Evolutionary conservation across 2,888 invertebrate genomes (phyloP), one percentile per base, ranked within the genome.

Genomic region (Drosophila mimetica): DNA sequence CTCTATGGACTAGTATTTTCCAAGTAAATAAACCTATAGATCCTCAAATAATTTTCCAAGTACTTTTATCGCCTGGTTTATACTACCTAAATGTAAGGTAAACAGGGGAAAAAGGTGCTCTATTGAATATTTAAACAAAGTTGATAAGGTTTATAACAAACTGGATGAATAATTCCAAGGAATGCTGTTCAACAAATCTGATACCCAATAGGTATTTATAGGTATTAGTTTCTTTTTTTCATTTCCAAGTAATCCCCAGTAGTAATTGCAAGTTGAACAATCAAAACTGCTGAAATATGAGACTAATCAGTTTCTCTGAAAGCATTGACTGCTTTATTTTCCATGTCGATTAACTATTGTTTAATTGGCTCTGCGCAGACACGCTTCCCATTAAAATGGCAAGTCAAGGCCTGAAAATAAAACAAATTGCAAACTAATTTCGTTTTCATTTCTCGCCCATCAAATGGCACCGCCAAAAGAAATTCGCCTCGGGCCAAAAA

Each of bases 371-470:
- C 36, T 46, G 39, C 22, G 22, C 61, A 30, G 39, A 32, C 60
- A 60, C 60, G 59, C 60, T 58, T 8, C 41, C 16, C 22, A 63
- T 48, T 50, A 28, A 48, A 36, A 46, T 30, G 22, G 36, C 13
- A 22, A 60, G 28, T 58, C 42, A 32, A 9, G 42, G 18, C 25
- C 39, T 22, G 20, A 4, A 25, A 58, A 61, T 61, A 32, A 61
- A 47, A 59, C 59, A 63, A 61, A 63, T 63, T 64, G 44, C 65
- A 44, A 61, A 54, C 54, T 36, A 44, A 55, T 54, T 53, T 76
- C 59, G 53, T 75, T 74, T 74, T 42, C 39, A 44, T 50, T 75
- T 70, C 60, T 46, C 64, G 53, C 50, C 65, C 51, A 65, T 63
- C 50, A 64, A 71, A 52, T 53, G 55, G 47, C 42, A 47, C 57